Conservation (phyloP, 2,888 invertebrate genomes). For the Sympetrum striolatum region DNA sequence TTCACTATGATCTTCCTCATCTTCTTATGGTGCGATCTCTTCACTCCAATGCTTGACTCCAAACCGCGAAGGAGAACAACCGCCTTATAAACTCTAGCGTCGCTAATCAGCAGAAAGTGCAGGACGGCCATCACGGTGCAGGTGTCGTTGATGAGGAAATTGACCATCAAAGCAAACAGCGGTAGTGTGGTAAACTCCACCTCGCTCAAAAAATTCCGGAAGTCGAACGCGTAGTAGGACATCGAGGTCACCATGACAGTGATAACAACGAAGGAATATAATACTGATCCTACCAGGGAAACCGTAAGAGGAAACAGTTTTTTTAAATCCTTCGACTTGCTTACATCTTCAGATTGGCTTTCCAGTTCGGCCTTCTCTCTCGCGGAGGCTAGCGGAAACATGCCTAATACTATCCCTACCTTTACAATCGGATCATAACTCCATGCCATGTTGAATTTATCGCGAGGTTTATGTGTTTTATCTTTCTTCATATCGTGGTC, state of each 20-base stretch:
- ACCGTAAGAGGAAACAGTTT: not conserved
- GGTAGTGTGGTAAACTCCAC: not conserved
- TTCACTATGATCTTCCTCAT: not conserved
- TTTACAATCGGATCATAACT: too few species aligned
- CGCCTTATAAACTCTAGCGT: not conserved
- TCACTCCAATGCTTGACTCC: not conserved
- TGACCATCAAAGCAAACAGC: not conserved
- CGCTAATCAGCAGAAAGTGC: not conserved
- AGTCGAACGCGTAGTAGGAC: not conserved
- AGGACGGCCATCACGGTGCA: not conserved
- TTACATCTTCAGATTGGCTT: too few species aligned
- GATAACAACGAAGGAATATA: not conserved
- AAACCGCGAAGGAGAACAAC: not conserved
- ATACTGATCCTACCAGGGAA: not conserved
- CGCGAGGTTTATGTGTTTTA: too few species aligned
- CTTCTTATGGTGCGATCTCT: not conserved
- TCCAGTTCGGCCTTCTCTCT: too few species aligned
- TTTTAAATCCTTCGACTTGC: too few species aligned
- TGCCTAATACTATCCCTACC: not conserved
- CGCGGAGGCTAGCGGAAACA: not conserved
- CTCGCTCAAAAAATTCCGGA: not conserved
- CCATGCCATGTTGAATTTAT: too few species aligned
- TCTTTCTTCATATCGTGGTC: too few species aligned
- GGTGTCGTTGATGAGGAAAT: not conserved
- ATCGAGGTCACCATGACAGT: not conserved